phyloP scores from a whole-genome alignment of 2,113 vertebrate genomes.

The Cyprinodon brontotheroides region DNA sequence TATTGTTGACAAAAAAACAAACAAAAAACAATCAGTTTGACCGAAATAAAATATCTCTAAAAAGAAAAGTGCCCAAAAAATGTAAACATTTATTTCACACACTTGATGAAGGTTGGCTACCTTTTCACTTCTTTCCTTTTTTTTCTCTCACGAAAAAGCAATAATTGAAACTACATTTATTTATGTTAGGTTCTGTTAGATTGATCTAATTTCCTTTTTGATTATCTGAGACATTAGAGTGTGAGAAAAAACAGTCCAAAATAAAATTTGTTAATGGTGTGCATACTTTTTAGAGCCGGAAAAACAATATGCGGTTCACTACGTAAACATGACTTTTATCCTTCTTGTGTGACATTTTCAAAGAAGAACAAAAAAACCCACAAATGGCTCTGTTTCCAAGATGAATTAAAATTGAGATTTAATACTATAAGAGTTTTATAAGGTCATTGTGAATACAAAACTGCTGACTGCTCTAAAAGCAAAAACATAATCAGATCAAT shows the following conservation, averaged over 20 bases:
- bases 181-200: background rate
- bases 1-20: too few species aligned
- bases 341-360: background rate
- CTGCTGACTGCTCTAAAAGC: constrained; percentile 37
- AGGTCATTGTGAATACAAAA: constrained; percentile 25
- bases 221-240: background rate
- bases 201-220: background rate
- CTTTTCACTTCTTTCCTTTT: background rate
- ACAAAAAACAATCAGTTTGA: too few species aligned
- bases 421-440: constrained; percentile 15
- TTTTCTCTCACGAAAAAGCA: too few species aligned
- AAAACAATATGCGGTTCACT: too few species aligned
- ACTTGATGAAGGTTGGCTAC: background rate
- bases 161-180: too few species aligned
- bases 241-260: background rate
- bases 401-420: background rate
- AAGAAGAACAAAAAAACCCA: background rate
- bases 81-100: too few species aligned
- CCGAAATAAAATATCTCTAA: too few species aligned
- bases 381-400: background rate
- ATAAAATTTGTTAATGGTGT: background rate
- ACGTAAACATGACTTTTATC: background rate
- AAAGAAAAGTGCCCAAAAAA: too few species aligned
- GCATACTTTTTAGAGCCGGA: too few species aligned
- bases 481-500: constrained; percentile 31